Evolutionary conservation across 2,113 vertebrate genomes (phyloP), one percentile per base, ranked within the genome.

Genomic region (Colius striatus): DNA sequence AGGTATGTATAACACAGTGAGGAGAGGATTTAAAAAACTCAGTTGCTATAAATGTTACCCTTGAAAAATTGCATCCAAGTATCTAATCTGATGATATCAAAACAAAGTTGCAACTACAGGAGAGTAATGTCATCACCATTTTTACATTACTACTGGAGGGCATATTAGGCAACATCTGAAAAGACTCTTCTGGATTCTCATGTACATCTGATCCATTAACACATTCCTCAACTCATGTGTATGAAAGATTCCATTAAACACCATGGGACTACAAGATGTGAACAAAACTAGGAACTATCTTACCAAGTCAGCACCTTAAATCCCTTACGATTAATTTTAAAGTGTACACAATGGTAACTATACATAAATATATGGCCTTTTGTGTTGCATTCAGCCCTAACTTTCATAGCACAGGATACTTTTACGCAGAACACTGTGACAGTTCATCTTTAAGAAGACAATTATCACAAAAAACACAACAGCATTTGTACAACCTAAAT

Each of bases 61-160:
- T 91, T 76, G 85, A 11, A 34, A 83, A 88, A 77, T 43, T 76
- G 72, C 79, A 70, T 43, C 0, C 57, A 76, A 85, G 75, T 58
- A 83, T 41, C 47, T 86, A 54, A 79, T 70, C 26, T 47, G 92
- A 90, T 77, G 80, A 54, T 13, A 80, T 48, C 58, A 77, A 92
- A 95, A 83, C 36, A 70, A 86, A 86, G 63, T 48, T 80, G 76
- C 65, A 94, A 86, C 88, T 92, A 86, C 51, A 74, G 55, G 17
- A 83, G 8, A 90, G 66, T 66, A 88, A 83, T 21, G 29, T 77
- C 75, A 86, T 63, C 55, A 65, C 18, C 32, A n/a, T 61, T 60
- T 77, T 55, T 22, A 68, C 38, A 68, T 68, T 73, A 78, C 27
- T 51, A 9, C 36, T 53, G 26, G 45, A 72, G 12, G 29, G 20